Evolutionary conservation across 2,797 vertebrate species (phyloP).

Genomic region (Hylomyscus alleni): DNA sequence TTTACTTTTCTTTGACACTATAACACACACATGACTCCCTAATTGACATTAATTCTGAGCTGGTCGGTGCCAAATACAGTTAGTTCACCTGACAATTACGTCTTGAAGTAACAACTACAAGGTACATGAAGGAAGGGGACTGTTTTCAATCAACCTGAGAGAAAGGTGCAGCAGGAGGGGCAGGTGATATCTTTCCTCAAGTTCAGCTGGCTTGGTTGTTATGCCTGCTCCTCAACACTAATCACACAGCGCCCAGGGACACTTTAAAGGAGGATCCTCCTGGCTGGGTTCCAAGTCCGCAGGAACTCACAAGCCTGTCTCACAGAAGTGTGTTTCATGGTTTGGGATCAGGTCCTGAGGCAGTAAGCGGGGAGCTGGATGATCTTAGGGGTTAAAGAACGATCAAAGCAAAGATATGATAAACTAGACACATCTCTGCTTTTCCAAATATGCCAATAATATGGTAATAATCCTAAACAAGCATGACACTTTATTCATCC

Average conservation of each 20-base stretch:
- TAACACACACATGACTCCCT: slow-evolving; percentile 59
- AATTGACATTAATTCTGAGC: slow-evolving; percentile 42
- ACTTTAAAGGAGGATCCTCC: slow-evolving; percentile 86
- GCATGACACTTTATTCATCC: not conserved
- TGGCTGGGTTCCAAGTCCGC: slow-evolving; percentile 83
- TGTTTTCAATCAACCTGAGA: slow-evolving; percentile 30
- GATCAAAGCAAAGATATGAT: slow-evolving; percentile 52
- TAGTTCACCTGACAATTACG: slow-evolving; percentile 56
- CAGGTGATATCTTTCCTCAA: slow-evolving; percentile 58
- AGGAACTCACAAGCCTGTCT: slow-evolving; percentile 77
- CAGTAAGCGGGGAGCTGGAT: slow-evolving; percentile 62
- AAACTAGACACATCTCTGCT: slow-evolving; percentile 61
- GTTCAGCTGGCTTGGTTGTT: slow-evolving; percentile 45
- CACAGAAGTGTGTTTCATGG: slow-evolving; percentile 84
- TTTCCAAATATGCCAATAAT: slow-evolving; percentile 38
- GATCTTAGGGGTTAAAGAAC: slow-evolving; percentile 38
- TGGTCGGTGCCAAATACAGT: slow-evolving; percentile 49
- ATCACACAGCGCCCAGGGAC: slow-evolving; percentile 60
- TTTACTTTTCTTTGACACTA: slow-evolving; percentile 22
- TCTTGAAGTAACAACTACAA: slow-evolving; percentile 50
- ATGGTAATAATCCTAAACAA: not conserved
- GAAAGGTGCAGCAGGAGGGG: slow-evolving; percentile 48
- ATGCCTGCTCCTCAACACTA: slow-evolving; percentile 46
- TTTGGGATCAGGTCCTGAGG: slow-evolving; percentile 68
- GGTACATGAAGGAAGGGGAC: slow-evolving; percentile 6